A percentile compares a stretch with the other conserved stretches of the same genome.
These are phyloP conservation scores for Trichogramma pretiosum DNA, from an alignment of 1,140 invertebrate genomes.

Conservation along the genomic window DNA sequence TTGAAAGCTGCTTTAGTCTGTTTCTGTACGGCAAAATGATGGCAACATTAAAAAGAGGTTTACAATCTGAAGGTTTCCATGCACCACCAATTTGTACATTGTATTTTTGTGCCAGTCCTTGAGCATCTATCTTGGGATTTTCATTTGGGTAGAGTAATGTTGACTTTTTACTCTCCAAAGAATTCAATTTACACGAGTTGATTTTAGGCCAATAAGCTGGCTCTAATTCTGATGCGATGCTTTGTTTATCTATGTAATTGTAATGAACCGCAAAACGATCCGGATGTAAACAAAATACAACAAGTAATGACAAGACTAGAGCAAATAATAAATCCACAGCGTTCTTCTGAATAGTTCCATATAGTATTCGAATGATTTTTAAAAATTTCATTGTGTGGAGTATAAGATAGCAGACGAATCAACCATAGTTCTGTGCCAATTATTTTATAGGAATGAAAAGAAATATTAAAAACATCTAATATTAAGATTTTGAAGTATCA, in stretches of 20 bases:
- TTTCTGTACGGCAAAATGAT: constrained; percentile 85
- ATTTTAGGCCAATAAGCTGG: constrained; percentile 31
- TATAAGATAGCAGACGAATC: neutral
- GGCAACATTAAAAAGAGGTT: constrained; percentile 67
- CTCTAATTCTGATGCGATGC: constrained; percentile 39
- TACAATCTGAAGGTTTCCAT: constrained; percentile 65
- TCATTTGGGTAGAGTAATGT: constrained; percentile 38
- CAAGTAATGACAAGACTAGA: constrained; percentile 25
- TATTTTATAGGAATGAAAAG: neutral
- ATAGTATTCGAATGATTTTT: constrained; percentile 28
- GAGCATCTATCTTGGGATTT: constrained; percentile 29
- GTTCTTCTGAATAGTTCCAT: constrained; percentile 31
- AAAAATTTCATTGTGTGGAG: constrained; percentile 19
- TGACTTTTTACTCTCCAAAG: constrained; percentile 18
- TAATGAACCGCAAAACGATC: constrained; percentile 41
- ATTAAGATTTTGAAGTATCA: too few species aligned
- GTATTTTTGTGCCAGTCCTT: constrained; percentile 29
- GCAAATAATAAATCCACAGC: constrained; percentile 27
- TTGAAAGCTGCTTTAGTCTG: constrained; percentile 65
- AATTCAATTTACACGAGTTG: constrained; percentile 32
- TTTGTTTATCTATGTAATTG: constrained; percentile 33
- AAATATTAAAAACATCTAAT: too few species aligned
- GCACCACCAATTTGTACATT: constrained; percentile 53
- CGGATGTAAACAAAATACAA: constrained; percentile 38
- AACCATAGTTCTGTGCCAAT: neutral